Percentiles rank a stretch among this genome's conserved stretches.
These are phyloP conservation scores for Argyresthia albistria DNA, from an alignment of 2,888 invertebrate species.

Conservation along the genomic window DNA sequence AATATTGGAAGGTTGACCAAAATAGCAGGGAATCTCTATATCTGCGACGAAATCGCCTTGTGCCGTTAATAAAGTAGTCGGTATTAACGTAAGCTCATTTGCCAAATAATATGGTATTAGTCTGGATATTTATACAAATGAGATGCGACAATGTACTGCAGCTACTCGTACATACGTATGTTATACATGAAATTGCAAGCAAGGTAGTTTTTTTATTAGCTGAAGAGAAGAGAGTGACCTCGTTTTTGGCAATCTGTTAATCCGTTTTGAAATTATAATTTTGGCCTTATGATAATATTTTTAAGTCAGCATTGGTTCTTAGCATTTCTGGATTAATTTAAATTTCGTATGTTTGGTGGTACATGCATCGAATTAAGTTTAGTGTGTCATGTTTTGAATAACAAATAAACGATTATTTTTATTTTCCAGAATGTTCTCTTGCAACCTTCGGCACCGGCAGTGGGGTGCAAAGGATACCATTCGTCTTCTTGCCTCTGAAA, in stretches of 20 bases:
- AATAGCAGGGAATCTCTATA: background rate
- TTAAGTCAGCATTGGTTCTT: too few relatives aligned
- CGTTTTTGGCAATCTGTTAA: too few relatives aligned
- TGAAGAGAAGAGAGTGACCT: too few relatives aligned
- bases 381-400: background rate
- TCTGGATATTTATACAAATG: slow-evolving; percentile 35
- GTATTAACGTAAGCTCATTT: slow-evolving; percentile 22
- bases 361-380: background rate
- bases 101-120: slow-evolving; percentile 19
- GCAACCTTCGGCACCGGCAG: slow-evolving; percentile 84
- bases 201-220: too few relatives aligned
- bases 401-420: slow-evolving; percentile 4
- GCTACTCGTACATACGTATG: too few relatives aligned
- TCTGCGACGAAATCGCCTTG: slow-evolving; percentile 9
- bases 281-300: too few relatives aligned
- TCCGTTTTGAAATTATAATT: too few relatives aligned
- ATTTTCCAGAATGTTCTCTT: slow-evolving; percentile 80
- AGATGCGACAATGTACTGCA: slow-evolving; percentile 8
- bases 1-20: background rate
- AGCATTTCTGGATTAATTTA: too few relatives aligned
- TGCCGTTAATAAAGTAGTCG: slow-evolving; percentile 18
- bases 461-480: slow-evolving; percentile 84
- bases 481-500: slow-evolving; percentile 87
- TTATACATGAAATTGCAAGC: too few relatives aligned
- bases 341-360: too few relatives aligned